Evolutionary conservation across 1,140 invertebrate genomes (phyloP).

Genomic region (Cyphomyrmex costatus): DNA sequence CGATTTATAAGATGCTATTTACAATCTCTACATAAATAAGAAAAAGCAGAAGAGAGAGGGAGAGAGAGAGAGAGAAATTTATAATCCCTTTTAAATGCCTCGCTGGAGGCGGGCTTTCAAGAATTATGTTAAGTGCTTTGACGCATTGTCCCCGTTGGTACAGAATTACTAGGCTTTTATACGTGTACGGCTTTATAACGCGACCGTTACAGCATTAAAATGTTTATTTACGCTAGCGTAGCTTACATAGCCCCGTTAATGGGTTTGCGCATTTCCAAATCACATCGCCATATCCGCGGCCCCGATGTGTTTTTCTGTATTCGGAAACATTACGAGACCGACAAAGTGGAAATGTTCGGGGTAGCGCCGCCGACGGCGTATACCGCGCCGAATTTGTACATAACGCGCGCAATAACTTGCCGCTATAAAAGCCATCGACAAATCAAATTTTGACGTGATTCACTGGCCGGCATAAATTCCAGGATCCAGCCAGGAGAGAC

Average conservation of each 20-base stretch:
- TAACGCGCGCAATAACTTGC: slow-evolving; percentile 87
- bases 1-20: slow-evolving; percentile 20
- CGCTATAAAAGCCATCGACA: slow-evolving; percentile 87
- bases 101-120: slow-evolving; percentile 57
- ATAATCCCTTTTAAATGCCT: slow-evolving; percentile 64
- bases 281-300: slow-evolving; percentile 62
- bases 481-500: slow-evolving; percentile 82
- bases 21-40: background rate
- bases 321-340: slow-evolving; percentile 67
- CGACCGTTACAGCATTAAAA: slow-evolving; percentile 63
- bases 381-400: slow-evolving; percentile 83
- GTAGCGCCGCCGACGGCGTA: slow-evolving; percentile 70
- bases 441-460: slow-evolving; percentile 87
- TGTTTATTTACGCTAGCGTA: slow-evolving; percentile 65
- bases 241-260: slow-evolving; percentile 65
- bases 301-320: slow-evolving; percentile 62
- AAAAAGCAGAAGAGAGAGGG: slow-evolving; percentile 28
- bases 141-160: slow-evolving; percentile 64
- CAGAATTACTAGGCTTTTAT: slow-evolving; percentile 66
- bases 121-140: slow-evolving; percentile 66
- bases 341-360: slow-evolving; percentile 76
- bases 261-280: slow-evolving; percentile 65
- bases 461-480: slow-evolving; percentile 86
- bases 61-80: slow-evolving; percentile 53
- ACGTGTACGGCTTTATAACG: slow-evolving; percentile 63